phyloP scores from a whole-genome alignment of 1,140 invertebrate species.

The Euura lappo region DNA sequence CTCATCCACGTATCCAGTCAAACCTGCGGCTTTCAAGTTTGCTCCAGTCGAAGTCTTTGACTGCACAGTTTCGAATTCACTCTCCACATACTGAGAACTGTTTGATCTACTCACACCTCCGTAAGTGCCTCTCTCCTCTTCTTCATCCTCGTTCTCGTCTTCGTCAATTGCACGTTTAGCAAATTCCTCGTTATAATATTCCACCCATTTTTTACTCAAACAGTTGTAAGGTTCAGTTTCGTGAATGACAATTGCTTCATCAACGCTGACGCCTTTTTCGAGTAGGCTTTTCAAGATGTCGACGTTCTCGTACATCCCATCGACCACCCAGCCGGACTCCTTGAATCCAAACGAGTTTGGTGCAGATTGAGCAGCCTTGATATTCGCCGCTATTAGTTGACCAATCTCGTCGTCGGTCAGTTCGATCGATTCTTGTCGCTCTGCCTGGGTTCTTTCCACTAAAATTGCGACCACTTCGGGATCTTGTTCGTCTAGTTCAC shows the following conservation, averaged over 20 bases:
- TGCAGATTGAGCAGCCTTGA: slow-evolving; percentile 32
- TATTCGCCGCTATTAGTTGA: slow-evolving; percentile 48
- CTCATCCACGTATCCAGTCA: slow-evolving; percentile 13
- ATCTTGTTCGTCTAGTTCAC: slow-evolving; percentile 23
- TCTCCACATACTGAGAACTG: neutral
- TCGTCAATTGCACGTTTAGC: neutral
- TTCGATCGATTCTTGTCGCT: slow-evolving; percentile 8
- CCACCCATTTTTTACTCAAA: slow-evolving; percentile 28
- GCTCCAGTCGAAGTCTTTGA: neutral
- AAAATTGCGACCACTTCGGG: slow-evolving; percentile 20
- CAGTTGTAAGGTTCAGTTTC: slow-evolving; percentile 48
- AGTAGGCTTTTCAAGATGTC: slow-evolving; percentile 57
- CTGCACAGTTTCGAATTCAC: neutral
- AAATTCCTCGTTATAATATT: neutral
- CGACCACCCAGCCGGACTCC: slow-evolving; percentile 64
- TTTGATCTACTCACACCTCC: slow-evolving; percentile 8
- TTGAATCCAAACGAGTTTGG: slow-evolving; percentile 43
- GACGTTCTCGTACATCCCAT: slow-evolving; percentile 60
- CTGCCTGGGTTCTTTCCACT: slow-evolving; percentile 14
- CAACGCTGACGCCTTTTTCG: slow-evolving; percentile 55
- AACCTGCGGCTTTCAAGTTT: neutral
- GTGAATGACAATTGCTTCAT: slow-evolving; percentile 60
- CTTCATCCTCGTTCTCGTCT: neutral
- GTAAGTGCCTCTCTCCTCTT: neutral
- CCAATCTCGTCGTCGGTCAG: slow-evolving; percentile 48